Conservation (phyloP, 2,113 vertebrate genomes). For the Cyanoderma ruficeps region DNA sequence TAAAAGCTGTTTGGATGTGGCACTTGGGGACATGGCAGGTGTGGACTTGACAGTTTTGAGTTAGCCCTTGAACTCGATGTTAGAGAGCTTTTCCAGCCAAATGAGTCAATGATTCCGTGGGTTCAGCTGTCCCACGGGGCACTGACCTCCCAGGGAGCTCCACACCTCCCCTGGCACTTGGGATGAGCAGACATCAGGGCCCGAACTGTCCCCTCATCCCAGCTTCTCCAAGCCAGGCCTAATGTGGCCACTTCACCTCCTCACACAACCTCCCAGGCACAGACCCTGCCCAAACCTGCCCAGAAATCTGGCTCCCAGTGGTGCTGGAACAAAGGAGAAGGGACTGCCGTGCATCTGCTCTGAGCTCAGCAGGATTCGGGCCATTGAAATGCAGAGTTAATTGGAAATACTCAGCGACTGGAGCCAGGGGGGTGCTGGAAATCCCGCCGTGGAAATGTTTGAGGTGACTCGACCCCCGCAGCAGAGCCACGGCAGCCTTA, state of each 20-base stretch:
- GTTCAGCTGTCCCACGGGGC: fast-evolving
- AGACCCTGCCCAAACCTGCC: neutral
- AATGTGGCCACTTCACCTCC: neutral
- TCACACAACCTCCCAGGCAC: fast-evolving
- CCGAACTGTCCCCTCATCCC: neutral
- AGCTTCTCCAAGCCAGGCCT: neutral
- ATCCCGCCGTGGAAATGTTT: neutral
- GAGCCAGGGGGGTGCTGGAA: neutral
- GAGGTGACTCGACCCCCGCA: neutral
- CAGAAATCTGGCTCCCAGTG: neutral
- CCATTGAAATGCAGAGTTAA: neutral
- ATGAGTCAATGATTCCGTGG: fast-evolving
- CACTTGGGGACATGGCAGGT: neutral
- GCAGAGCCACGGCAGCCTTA: neutral
- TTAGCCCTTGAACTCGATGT: too few species aligned
- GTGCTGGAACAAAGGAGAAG: neutral
- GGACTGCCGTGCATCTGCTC: fast-evolving
- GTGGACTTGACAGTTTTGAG: neutral
- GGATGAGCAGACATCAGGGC: neutral
- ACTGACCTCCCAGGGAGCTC: neutral
- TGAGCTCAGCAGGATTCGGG: neutral
- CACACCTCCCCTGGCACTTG: neutral
- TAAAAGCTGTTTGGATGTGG: neutral
- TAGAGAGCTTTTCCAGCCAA: neutral
- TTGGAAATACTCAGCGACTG: neutral